Conservation (phyloP, 2,113 vertebrate species). For the Vidua macroura region DNA sequence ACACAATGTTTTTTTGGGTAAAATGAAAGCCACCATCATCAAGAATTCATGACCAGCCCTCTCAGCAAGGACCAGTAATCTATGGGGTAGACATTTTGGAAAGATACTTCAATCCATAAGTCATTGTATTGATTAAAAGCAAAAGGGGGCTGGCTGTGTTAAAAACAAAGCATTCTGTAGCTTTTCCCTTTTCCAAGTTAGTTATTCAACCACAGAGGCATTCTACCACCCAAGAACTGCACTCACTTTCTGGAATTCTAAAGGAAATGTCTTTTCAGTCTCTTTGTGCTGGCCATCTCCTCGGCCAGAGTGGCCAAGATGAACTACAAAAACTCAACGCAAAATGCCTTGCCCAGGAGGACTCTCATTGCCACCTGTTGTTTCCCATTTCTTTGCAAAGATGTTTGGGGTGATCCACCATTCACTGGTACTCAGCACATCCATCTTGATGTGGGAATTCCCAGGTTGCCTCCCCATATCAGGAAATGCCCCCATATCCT, state of each 20-base stretch:
- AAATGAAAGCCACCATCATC: neutral
- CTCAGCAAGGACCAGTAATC: conserved; percentile 2
- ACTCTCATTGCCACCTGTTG: neutral
- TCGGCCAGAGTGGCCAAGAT: neutral
- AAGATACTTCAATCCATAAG: neutral
- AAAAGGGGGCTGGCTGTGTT: neutral
- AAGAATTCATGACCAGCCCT: conserved; percentile 5
- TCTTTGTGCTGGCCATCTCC: neutral
- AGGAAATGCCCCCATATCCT: neutral
- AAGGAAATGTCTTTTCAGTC: neutral
- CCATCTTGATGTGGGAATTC: neutral
- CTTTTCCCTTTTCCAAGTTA: conserved; percentile 25
- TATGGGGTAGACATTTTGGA: conserved; percentile 17
- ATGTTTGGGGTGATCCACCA: neutral
- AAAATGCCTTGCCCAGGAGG: neutral
- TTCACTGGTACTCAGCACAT: neutral
- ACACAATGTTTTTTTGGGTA: neutral
- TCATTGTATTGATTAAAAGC: conserved; percentile 27
- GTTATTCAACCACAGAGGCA: conserved; percentile 17
- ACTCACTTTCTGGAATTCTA: conserved; percentile 39
- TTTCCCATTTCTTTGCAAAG: neutral
- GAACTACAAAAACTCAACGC: neutral
- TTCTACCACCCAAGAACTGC: conserved; percentile 36
- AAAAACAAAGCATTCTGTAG: conserved; percentile 36
- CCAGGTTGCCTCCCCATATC: neutral